Conservation (phyloP, 2,888 invertebrate species). For the Oscheius sp. region DNA sequence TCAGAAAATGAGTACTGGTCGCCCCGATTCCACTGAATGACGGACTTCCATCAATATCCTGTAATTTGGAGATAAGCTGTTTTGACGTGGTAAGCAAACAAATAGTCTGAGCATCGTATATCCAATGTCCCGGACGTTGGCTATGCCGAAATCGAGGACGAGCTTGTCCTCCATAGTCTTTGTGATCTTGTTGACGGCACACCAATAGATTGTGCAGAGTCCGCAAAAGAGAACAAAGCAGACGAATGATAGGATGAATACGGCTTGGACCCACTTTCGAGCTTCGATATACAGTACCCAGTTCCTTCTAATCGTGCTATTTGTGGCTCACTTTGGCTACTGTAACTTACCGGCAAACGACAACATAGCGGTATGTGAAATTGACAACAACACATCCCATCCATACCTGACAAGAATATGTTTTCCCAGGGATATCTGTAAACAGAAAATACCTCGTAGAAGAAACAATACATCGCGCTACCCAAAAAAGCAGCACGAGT, state of each 20-base stretch:
- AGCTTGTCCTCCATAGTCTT: slow-evolving; percentile 27
- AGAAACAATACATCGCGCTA: slow-evolving; percentile 27
- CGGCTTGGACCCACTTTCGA: not conserved
- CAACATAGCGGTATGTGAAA: slow-evolving; percentile 17
- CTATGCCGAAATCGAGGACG: slow-evolving; percentile 16
- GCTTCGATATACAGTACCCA: not conserved
- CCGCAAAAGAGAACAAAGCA: slow-evolving; percentile 5
- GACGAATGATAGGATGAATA: slow-evolving; percentile 2
- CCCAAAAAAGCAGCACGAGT: slow-evolving; percentile 22
- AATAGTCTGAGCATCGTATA: slow-evolving; percentile 24
- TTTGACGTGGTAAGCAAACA: slow-evolving; percentile 2
- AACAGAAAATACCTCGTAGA: slow-evolving; percentile 2
- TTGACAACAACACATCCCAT: slow-evolving; percentile 19
- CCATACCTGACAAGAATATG: not conserved
- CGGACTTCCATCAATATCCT: slow-evolving; percentile 18
- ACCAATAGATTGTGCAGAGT: slow-evolving; percentile 24
- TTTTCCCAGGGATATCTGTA: too few species aligned
- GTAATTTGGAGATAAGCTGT: not conserved
- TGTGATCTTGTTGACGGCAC: slow-evolving; percentile 24
- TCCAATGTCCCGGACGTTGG: slow-evolving; percentile 20
- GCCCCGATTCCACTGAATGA: slow-evolving; percentile 13
- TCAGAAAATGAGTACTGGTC: slow-evolving; percentile 3
- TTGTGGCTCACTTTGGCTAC: not conserved
- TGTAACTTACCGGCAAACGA: slow-evolving; percentile 13
- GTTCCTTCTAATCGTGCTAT: not conserved